A percentile compares a stretch with the other conserved stretches of the same genome.
Evolutionary conservation across 2,113 vertebrate genomes (phyloP).

Genomic region (Tautogolabrus adspersus): DNA sequence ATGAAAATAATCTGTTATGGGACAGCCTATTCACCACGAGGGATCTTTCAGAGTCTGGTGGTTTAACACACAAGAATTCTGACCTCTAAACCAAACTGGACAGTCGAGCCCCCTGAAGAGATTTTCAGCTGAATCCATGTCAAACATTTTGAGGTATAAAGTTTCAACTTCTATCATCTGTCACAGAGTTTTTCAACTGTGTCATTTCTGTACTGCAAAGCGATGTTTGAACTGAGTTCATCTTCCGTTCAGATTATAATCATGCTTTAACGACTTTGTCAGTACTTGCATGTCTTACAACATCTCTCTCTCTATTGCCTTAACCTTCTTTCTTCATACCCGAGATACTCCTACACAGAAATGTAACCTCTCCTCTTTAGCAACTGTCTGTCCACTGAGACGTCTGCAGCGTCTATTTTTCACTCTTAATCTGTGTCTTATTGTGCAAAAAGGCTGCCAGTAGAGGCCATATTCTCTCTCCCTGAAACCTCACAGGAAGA

Average conservation of each 20-base stretch:
- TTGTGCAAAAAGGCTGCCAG: conserved; percentile 19
- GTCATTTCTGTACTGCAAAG: not conserved
- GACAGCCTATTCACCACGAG: not conserved
- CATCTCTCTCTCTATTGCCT: not conserved
- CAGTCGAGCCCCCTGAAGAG: not conserved
- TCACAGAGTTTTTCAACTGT: not conserved
- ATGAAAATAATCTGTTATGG: not conserved
- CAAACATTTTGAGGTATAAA: not conserved
- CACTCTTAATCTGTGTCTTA: conserved; percentile 3
- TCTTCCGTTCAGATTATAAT: not conserved
- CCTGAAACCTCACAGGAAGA: conserved; percentile 51
- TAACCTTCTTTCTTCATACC: conserved; percentile 9
- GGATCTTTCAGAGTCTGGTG: not conserved
- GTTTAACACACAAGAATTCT: not conserved
- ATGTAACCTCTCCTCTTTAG: conserved; percentile 42
- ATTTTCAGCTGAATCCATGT: not conserved
- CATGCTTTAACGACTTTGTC: not conserved
- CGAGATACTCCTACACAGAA: conserved; percentile 32
- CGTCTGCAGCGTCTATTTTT: conserved; percentile 37
- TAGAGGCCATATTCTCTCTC: conserved; percentile 29
- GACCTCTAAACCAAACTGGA: conserved; percentile 1
- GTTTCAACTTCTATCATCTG: not conserved
- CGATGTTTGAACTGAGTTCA: not conserved
- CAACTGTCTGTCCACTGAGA: conserved; percentile 43
- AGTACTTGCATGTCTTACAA: not conserved